Base-by-base conservation (phyloP, 2,113 vertebrate genomes). In the Nanorana parkeri region DNA sequence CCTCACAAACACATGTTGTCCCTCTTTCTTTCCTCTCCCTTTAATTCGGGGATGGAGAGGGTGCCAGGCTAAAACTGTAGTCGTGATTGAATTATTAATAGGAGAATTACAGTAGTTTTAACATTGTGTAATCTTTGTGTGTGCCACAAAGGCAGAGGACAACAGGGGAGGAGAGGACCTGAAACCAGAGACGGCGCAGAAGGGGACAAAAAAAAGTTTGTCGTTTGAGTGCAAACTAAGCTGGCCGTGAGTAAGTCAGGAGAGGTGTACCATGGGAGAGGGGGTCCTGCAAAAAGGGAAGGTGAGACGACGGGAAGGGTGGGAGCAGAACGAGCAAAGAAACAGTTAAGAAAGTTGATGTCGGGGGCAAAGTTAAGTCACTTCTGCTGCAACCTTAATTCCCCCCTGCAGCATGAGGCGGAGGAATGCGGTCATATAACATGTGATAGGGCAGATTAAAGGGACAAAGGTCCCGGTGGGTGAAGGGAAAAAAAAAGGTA, bases 31-130 rank as follows among this genome's bases (percentile, higher is more conserved):
- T 36, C n/a, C 67, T 71, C 58, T 68, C 76, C 29, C 32, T 80
- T 80, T 80, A 63, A 80, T 80, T 71, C 56, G 24, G 20, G 68
- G 52, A 68, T 23, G 54, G 47, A 72, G 63, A 68, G 26, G 23
- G 69, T 81, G 80, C 69, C 80, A 81, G 80, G 80, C 58, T 81
- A 81, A 55, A 81, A 81, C 69, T 72, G 80, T 36, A 81, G 61
- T 81, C 80, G 80, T 81, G 80, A 81, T 81, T 81, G 79, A 81
- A 81, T 81, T 81, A 81, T 81, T 81, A 81, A 81, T 73, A 81
- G 61, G 79, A 81, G 68, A 81, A 54, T 81, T 74, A 81, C 71
- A 81, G 79, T 81, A 81, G 60, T 81, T 72, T 81, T 81, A 64
- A 81, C 79, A 81, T 81, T 81, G 79, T 73, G 79, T 66, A 81